A percentile compares a stretch with the other conserved stretches of the same genome.
phyloP scores from a whole-genome alignment of 2,113 vertebrate genomes.

The Antechinus flavipes region DNA sequence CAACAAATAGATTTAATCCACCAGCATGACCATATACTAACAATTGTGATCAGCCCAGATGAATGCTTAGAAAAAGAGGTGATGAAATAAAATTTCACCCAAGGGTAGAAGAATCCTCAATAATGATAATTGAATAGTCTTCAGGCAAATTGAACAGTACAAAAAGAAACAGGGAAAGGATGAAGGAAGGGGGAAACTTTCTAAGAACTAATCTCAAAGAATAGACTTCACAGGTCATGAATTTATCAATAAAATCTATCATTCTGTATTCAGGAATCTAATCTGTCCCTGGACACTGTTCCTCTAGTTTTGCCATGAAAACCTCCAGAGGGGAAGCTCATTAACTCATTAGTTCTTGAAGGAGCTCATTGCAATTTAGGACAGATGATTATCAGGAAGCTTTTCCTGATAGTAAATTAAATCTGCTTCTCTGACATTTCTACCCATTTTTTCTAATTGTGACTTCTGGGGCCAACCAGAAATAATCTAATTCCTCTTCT shows the following conservation, averaged over 20 bases:
- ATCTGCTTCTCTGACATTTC: background rate
- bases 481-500: background rate
- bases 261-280: background rate
- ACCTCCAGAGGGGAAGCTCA: background rate
- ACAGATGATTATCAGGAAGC: background rate
- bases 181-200: too few relatives aligned
- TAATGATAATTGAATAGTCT: too few relatives aligned
- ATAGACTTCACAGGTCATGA: background rate
- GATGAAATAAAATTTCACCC: too few relatives aligned
- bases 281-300: background rate
- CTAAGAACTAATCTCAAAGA: too few relatives aligned
- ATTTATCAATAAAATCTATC: background rate
- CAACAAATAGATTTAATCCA: too few relatives aligned
- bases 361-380: background rate
- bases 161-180: too few relatives aligned
- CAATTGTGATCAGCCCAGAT: too few relatives aligned
- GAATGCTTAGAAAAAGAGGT: too few relatives aligned
- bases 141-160: too few relatives aligned
- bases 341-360: background rate
- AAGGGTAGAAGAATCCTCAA: too few relatives aligned
- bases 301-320: background rate
- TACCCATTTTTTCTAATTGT: background rate
- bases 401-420: background rate
- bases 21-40: too few relatives aligned
- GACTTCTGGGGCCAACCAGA: background rate